Conservation (phyloP, 1,140 invertebrate genomes). For the Gryllus bimaculatus region DNA sequence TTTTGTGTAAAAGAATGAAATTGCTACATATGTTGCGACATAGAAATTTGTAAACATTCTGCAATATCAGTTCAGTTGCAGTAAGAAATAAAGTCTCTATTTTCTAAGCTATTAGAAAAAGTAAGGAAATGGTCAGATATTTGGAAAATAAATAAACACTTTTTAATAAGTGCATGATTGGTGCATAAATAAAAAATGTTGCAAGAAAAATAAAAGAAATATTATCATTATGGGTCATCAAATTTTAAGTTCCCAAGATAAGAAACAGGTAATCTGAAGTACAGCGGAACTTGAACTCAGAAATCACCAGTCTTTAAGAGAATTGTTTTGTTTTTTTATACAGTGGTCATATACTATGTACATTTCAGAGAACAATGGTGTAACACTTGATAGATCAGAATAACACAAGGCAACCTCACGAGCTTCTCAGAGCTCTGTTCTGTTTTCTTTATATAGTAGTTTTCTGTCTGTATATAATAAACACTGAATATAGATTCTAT, state of each 20-base stretch:
- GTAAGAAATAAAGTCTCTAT: too few species aligned
- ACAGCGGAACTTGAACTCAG: conserved; percentile 9
- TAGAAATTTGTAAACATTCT: too few species aligned
- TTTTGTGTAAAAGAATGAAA: too few species aligned
- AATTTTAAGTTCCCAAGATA: not conserved
- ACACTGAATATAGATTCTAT: conserved; percentile 12
- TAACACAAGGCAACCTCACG: conserved; percentile 19
- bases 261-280: conserved; percentile 11
- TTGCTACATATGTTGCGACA: too few species aligned
- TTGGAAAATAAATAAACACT: too few species aligned
- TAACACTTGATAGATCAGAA: conserved; percentile 14
- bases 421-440: conserved; percentile 12
- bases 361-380: conserved; percentile 16
- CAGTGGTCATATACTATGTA: conserved; percentile 14
- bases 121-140: too few species aligned
- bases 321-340: conserved; percentile 10
- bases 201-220: not conserved
- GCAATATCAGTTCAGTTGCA: too few species aligned
- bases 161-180: too few species aligned
- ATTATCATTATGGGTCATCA: too few species aligned
- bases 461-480: conserved; percentile 7
- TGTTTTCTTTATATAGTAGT: conserved; percentile 2
- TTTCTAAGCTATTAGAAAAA: too few species aligned
- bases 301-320: conserved; percentile 13
- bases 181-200: not conserved